Percentiles rank a stretch among this genome's conserved stretches.
Conservation (phyloP, 2,888 invertebrate genomes). For the Pemphredon lugubris region DNA sequence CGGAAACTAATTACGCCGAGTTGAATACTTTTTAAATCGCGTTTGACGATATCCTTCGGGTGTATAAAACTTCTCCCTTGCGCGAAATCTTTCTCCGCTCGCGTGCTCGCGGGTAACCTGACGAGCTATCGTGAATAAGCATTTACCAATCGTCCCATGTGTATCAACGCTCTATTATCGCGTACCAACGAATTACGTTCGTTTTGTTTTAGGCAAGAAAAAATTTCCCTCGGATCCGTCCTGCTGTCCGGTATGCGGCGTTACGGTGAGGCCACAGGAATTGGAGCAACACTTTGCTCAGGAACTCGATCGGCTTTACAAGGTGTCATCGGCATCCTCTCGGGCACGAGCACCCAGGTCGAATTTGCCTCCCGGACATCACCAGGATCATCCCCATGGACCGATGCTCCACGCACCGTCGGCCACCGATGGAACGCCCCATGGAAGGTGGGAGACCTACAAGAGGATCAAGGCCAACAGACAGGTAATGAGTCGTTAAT, state of each 20-base stretch:
- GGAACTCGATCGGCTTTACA: constrained; percentile 89
- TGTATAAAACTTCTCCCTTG: not conserved
- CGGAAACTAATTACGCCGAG: constrained; percentile 42
- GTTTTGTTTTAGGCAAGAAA: constrained; percentile 75
- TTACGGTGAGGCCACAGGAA: constrained; percentile 91
- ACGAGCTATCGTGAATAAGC: too few species aligned
- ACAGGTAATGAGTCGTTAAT: constrained; percentile 84
- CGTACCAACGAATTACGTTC: too few species aligned
- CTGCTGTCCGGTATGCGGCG: constrained; percentile 95
- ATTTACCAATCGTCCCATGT: too few species aligned
- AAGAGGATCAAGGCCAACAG: constrained; percentile 89
- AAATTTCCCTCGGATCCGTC: constrained; percentile 84
- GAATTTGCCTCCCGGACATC: constrained; percentile 78
- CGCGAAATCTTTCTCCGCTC: not conserved
- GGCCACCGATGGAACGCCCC: constrained; percentile 81
- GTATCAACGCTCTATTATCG: too few species aligned
- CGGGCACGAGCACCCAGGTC: constrained; percentile 76
- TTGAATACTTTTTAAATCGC: constrained; percentile 48
- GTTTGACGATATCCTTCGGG: constrained; percentile 25
- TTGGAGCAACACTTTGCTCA: constrained; percentile 91
- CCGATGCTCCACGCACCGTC: constrained; percentile 79
- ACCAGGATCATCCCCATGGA: constrained; percentile 76
- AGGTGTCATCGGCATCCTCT: constrained; percentile 81
- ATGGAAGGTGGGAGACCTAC: constrained; percentile 88
- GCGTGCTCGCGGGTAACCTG: too few species aligned